Base-by-base conservation (phyloP, 2,888 invertebrate species). In the Dermolepida albohirtum region DNA sequence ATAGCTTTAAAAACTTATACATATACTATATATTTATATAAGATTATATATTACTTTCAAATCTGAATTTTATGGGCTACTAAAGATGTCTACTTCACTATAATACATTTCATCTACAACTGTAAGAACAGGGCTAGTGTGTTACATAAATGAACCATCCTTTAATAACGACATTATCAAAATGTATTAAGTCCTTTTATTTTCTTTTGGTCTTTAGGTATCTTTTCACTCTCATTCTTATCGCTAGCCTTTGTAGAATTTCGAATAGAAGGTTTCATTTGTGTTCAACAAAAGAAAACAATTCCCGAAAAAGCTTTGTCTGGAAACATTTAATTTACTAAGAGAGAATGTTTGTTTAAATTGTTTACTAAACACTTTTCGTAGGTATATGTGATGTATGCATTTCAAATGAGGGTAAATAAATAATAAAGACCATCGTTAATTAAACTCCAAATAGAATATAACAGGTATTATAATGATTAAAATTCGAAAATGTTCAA, bases 221-320 rank as follows among this genome's bases (percentile, higher is more conserved):
- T 68, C 68, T 57, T 64, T 68, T 68, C 68, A 44, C 59, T 68
- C 59, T 64, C 68, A 57, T 68, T 55, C 68, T 68, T 68, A 68
- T 68, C 68, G 59, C 12, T 17, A 51, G 59, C 51, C 65, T 68
- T 68, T 68, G 68, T 68, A 55, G 51, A 50, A 65, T 14, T 65
- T 57, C 68, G 64, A 50, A 57, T 55, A 63, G 68, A 57, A 65
- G 57, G 68, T 72, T 75, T 72, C 71, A 73, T 74, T 74, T 75
- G 70, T 71, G 69, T 70, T 63, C 70, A 69, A 74, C 73, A 73
- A 75, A 73, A 71, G 71, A 70, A 73, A 72, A 71, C 73, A 73
- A 72, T 75, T 73, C 66, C 14, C 57, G 50, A 44, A 64, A 64
- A 64, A 64, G 40, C 64, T 64, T 64, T 51, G 64, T 64, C 64